phyloP scores from a whole-genome alignment of 2,113 vertebrate genomes.

The Bungarus multicinctus region DNA sequence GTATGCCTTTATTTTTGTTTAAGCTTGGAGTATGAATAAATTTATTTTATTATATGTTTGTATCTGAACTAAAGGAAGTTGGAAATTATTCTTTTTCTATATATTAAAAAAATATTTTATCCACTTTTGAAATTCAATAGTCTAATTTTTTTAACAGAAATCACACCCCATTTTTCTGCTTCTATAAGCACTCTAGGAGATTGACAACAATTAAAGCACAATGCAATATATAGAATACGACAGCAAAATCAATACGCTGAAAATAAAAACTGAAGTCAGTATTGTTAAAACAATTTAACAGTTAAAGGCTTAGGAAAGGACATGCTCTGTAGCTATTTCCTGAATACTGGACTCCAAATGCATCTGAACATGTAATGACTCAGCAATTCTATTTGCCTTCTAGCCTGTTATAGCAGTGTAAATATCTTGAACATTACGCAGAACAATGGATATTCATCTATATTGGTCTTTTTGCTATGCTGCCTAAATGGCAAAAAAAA shows the following conservation, averaged over 20 bases:
- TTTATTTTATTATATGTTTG: neutral
- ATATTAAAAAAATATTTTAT: neutral
- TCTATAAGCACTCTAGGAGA: neutral
- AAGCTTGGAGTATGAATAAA: too few species aligned
- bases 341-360: neutral
- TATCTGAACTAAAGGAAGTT: neutral
- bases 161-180: neutral
- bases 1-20: too few species aligned
- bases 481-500: neutral
- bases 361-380: neutral
- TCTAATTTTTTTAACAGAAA: neutral
- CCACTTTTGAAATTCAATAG: neutral
- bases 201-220: neutral
- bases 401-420: neutral
- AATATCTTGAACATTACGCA: neutral
- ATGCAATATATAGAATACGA: neutral
- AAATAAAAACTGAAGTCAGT: neutral
- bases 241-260: neutral
- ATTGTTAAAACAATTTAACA: neutral
- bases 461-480: neutral
- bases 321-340: neutral
- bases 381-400: neutral
- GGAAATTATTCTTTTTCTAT: neutral
- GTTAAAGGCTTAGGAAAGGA: neutral
- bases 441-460: neutral